A percentile compares a stretch with the other conserved stretches of the same genome.
These are phyloP conservation scores for Neotoxoptera formosana DNA, from an alignment of 1,140 invertebrate genomes.

Conservation along the genomic window DNA sequence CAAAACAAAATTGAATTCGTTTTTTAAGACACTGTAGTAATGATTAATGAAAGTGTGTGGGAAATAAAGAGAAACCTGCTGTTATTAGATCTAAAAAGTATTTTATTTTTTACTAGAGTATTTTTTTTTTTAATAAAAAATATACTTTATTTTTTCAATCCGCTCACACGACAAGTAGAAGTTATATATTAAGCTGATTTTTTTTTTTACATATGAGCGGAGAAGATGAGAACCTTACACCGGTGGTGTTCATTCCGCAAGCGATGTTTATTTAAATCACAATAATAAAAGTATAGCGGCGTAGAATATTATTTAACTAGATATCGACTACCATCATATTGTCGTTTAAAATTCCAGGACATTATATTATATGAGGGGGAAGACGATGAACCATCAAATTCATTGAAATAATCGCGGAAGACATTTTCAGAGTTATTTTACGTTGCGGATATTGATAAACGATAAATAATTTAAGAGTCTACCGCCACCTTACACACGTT, in stretches of 20 bases:
- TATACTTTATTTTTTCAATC: neutral
- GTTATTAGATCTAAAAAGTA: neutral
- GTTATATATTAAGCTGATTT: neutral
- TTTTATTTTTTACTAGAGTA: neutral
- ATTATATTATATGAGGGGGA: neutral
- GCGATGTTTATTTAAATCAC: neutral
- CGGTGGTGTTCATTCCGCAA: neutral
- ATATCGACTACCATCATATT: neutral
- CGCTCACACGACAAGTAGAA: neutral
- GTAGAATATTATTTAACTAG: neutral
- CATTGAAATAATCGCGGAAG: neutral
- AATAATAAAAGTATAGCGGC: neutral
- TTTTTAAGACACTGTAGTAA: neutral
- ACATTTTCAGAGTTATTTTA: neutral
- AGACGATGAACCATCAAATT: neutral
- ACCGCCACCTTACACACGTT: neutral
- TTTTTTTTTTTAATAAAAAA: neutral
- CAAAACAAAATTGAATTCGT: neutral
- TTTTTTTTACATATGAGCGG: neutral
- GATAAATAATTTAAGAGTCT: neutral
- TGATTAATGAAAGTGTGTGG: neutral
- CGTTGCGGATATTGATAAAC: neutral
- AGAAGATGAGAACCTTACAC: neutral
- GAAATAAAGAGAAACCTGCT: neutral
- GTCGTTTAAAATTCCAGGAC: neutral